These are phyloP conservation scores for Caenorhabditis sinica DNA, from an alignment of 2,888 invertebrate species.

Conservation along the genomic window DNA sequence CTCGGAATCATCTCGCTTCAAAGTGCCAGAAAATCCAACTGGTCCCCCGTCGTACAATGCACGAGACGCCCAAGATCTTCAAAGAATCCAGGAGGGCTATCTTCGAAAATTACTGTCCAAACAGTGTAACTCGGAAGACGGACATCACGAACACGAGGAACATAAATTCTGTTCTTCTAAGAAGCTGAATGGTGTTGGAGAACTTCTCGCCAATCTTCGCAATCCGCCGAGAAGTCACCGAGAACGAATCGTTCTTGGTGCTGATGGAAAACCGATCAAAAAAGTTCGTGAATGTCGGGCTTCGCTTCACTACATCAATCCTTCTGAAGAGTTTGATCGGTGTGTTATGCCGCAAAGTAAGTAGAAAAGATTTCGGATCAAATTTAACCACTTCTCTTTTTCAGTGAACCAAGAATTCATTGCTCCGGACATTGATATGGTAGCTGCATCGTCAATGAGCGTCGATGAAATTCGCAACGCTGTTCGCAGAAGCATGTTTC, in stretches of 20 bases:
- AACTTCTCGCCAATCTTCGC: constrained; percentile 36
- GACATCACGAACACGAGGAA: background rate
- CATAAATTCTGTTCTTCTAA: background rate
- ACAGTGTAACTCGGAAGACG: background rate
- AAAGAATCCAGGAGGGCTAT: constrained; percentile 26
- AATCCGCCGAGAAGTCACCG: constrained; percentile 34
- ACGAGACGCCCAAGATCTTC: constrained; percentile 26
- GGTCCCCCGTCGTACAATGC: constrained; percentile 8
- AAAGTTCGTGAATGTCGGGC: constrained; percentile 33
- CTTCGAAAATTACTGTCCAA: constrained; percentile 7
- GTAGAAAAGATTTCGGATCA: background rate
- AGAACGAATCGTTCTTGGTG: constrained; percentile 54
- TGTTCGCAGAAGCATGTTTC: constrained; percentile 81
- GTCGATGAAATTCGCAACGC: constrained; percentile 76
- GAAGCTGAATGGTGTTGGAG: constrained; percentile 43
- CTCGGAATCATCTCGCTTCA: background rate
- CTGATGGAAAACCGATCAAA: constrained; percentile 43
- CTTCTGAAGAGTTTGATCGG: constrained; percentile 29
- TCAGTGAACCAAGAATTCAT: constrained; percentile 41
- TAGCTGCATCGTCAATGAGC: constrained; percentile 27
- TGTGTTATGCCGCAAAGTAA: constrained; percentile 29
- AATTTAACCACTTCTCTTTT: constrained; percentile 8
- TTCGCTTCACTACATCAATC: constrained; percentile 24
- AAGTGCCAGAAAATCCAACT: background rate
- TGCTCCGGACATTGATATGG: constrained; percentile 48